These are phyloP conservation scores for Ectropis crepuscularia DNA, from an alignment of 2,888 invertebrate species.

Conservation along the genomic window DNA sequence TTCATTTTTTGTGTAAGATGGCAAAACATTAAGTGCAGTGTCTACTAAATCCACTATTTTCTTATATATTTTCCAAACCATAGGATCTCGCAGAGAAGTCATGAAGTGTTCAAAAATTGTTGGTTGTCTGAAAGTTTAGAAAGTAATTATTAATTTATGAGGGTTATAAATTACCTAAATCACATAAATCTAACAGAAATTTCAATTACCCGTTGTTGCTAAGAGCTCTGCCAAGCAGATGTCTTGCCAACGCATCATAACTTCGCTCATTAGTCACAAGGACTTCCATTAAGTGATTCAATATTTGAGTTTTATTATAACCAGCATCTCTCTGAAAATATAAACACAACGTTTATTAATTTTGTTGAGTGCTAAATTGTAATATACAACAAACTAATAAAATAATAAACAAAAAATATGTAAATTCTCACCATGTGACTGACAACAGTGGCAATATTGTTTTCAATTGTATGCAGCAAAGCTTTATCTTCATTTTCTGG, in stretches of 20 bases:
- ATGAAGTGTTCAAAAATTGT: slow-evolving; percentile 78
- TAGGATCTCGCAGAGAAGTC: slow-evolving; percentile 88
- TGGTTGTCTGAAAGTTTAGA: slow-evolving; percentile 59
- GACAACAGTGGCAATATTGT: slow-evolving; percentile 59
- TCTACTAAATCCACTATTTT: slow-evolving; percentile 84
- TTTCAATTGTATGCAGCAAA: slow-evolving; percentile 67
- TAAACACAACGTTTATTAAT: slow-evolving; percentile 23
- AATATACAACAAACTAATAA: no score
- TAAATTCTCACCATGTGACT: slow-evolving; percentile 64
- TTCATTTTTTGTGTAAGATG: slow-evolving; percentile 85
- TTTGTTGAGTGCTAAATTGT: slow-evolving; percentile 22
- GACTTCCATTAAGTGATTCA: slow-evolving; percentile 73
- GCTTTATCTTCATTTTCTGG: slow-evolving; percentile 61
- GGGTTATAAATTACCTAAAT: slow-evolving; percentile 35
- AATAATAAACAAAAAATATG: background rate
- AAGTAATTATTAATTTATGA: slow-evolving; percentile 26
- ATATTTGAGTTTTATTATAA: slow-evolving; percentile 69
- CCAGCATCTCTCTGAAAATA: slow-evolving; percentile 68
- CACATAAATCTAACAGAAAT: slow-evolving; percentile 34
- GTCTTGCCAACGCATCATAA: slow-evolving; percentile 66
- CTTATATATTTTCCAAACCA: slow-evolving; percentile 88
- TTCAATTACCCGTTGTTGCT: slow-evolving; percentile 58
- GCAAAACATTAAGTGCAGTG: slow-evolving; percentile 82
- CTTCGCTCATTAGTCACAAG: slow-evolving; percentile 67
- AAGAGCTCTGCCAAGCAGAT: slow-evolving; percentile 56